Evolutionary conservation across 1,140 invertebrate species (phyloP), one percentile per base, ranked within the genome.

Genomic region (Danaus melanippus): DNA sequence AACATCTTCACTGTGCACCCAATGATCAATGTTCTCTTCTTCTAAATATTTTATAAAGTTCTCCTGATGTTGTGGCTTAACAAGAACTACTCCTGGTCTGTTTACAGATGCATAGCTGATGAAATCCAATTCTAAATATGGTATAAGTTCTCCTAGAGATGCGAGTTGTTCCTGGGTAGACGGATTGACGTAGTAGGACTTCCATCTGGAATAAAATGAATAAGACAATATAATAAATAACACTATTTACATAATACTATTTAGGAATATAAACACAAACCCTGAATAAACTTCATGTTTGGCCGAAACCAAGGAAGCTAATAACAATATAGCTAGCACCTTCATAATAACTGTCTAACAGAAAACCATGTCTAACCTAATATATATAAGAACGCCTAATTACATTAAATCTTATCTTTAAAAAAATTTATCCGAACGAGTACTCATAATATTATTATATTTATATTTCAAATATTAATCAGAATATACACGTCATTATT

Each of bases 31-130:
- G 3, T 60, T 64, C 6, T 58, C 50, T 9, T 58, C 46, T 42
- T 62, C 46, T 15, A 77, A 10, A 5, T 59, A 58, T 0, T 53
- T 56, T 9, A 55, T 52, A 55, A 82, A 78, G 0, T 9, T 49
- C 9, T 40, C 59, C 43, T 73, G 70, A 7, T 71, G 45, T 12
- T 71, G 21, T 5, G 79, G 76, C 12, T 67, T 67, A 1, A 82
- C 79, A 8, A 82, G 51, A 8, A 74, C 71, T 0, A 79, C 46
- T 2, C 72, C 77, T 43, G 74, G 69, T 0, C 71, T 60, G 8
- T 48, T 47, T 0, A 67, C 32, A 1, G 55, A 56, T 2, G 74
- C 64, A n/a, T 70, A 53, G 21, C 69, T 69, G 1, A 80, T 12
- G 17, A 80, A 64, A 40, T 83, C 76, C 12, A 76, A 15, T 0